Evolutionary conservation across 2,113 vertebrate species (phyloP), one percentile per base, ranked within the genome.

Genomic region (Setophaga kirtlandii): DNA sequence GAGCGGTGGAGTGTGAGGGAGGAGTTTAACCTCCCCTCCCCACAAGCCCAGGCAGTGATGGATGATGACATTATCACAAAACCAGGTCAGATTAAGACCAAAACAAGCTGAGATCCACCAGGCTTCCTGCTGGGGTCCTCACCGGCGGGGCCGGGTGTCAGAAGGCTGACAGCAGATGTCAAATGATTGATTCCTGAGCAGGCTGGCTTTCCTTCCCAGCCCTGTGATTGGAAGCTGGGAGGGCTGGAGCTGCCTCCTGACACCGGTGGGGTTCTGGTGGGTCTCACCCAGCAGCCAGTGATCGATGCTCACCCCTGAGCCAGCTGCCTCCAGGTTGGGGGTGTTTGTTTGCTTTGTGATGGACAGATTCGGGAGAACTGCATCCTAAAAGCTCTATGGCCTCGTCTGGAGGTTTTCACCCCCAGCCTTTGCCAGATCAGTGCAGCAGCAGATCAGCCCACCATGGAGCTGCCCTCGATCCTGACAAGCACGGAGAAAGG

Each of bases 81-180:
- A 47, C 5, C 18, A 50, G 30, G 73, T 64, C 76, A 65, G 60
- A 80, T 56, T 47, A 58, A 74, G 71, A 75, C 39, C 52, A 30
- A 67, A 77, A 47, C 0, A 3, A 15, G 17, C 31, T 27, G 64
- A 86, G 42, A 42, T 49, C 59, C 68, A 47, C 16, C 31, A 64
- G 53, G 35, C 22, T 90, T 78, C 41, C 84, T 64, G 69, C 78
- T 56, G 1, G 62, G 50, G 22, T 70, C 50, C 3, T 30, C 78
- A 6, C 35, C 2, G 1, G 39, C 0, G 0, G 30, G 42, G 77
- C 35, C 21, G 33, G 42, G 20, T 5, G 2, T 16, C 52, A 63
- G 56, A 27, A 42, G 46, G 12, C 82, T 62, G 27, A 56, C 6
- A 23, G 75, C 83, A 49, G 4, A 27, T 20, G 65, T 33, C 83